These are phyloP conservation scores for Rhogogaster chlorosoma DNA, from an alignment of 2,888 invertebrate species.

Conservation along the genomic window DNA sequence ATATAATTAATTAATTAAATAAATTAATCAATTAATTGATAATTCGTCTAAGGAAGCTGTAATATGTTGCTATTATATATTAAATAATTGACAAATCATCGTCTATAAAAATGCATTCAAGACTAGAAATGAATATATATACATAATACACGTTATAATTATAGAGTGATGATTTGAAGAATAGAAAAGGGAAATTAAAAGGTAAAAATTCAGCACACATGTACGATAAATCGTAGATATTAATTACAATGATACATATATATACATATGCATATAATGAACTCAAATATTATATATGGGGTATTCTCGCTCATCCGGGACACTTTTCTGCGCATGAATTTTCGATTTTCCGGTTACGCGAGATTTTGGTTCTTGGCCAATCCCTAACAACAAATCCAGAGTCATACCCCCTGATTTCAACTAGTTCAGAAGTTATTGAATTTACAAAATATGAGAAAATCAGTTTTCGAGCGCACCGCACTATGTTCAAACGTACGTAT, in stretches of 20 bases:
- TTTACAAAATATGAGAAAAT: too few species aligned
- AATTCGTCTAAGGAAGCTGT: background rate
- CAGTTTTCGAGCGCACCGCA: too few species aligned
- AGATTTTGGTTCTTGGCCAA: too few species aligned
- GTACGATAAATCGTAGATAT: background rate
- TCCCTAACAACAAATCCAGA: too few species aligned
- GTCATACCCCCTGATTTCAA: too few species aligned
- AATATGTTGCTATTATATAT: background rate
- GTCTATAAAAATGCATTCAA: constrained; percentile 51
- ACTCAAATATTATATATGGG: background rate
- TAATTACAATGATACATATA: background rate
- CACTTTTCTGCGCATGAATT: too few species aligned
- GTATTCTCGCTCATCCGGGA: too few species aligned
- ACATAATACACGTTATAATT: constrained; percentile 59
- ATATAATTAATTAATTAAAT: background rate
- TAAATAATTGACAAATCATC: background rate
- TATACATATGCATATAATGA: constrained; percentile 3
- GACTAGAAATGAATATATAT: background rate
- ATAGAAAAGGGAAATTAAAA: background rate
- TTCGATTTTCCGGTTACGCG: too few species aligned
- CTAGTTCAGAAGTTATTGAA: too few species aligned
- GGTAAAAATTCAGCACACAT: background rate
- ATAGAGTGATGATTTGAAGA: background rate
- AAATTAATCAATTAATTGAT: background rate
- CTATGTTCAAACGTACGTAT: too few species aligned